These are phyloP conservation scores for Noctua fimbriata DNA, from an alignment of 2,888 invertebrate species.

Conservation along the genomic window DNA sequence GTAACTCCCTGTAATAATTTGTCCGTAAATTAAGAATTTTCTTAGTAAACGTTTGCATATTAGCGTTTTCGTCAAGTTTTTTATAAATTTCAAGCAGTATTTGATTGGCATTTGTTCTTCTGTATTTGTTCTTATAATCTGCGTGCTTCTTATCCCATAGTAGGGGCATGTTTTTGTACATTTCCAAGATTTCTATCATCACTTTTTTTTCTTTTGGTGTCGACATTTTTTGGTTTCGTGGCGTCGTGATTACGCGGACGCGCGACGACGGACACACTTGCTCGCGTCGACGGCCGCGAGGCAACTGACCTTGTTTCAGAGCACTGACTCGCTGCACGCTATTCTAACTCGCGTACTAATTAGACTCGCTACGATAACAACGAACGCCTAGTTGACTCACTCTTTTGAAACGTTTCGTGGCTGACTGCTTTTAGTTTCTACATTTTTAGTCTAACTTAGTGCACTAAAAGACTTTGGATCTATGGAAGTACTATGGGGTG, in stretches of 20 bases:
- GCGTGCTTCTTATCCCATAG: slow-evolving; percentile 32
- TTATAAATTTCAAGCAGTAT: slow-evolving; percentile 25
- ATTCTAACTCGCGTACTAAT: slow-evolving; percentile 39
- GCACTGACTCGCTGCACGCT: slow-evolving; percentile 31
- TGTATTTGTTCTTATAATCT: slow-evolving; percentile 30
- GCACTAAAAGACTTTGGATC: background rate
- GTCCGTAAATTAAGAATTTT: slow-evolving; percentile 47
- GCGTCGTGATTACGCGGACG: background rate
- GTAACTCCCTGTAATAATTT: slow-evolving; percentile 27
- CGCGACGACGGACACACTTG: background rate
- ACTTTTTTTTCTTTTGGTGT: slow-evolving; percentile 20
- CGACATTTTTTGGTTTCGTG: slow-evolving; percentile 19
- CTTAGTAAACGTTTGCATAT: slow-evolving; percentile 4
- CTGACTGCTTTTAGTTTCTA: background rate
- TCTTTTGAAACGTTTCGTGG: background rate
- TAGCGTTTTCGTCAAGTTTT: slow-evolving; percentile 16
- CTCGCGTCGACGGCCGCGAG: slow-evolving; percentile 9
- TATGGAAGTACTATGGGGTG: background rate
- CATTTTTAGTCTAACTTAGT: background rate
- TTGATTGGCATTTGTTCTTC: slow-evolving; percentile 16
- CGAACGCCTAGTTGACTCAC: background rate
- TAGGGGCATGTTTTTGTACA: slow-evolving; percentile 34
- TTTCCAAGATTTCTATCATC: slow-evolving; percentile 25
- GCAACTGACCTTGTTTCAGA: slow-evolving; percentile 43
- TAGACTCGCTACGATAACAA: slow-evolving; percentile 18